These are phyloP conservation scores for Thalassoma bifasciatum DNA, from an alignment of 2,113 vertebrate species.

Conservation along the genomic window DNA sequence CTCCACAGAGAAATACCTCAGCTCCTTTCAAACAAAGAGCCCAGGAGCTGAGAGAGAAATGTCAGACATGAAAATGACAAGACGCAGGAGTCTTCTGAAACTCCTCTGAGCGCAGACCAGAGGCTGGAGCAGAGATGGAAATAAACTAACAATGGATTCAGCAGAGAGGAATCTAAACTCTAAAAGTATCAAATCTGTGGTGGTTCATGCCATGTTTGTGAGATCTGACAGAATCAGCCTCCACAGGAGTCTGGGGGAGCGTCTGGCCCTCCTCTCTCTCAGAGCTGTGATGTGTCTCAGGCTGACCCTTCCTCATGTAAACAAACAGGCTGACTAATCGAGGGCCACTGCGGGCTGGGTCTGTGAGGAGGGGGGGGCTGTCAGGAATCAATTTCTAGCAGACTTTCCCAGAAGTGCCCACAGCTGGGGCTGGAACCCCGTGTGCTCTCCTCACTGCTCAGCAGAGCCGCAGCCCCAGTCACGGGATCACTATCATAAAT, in stretches of 20 bases:
- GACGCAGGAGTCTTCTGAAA: constrained; percentile 23
- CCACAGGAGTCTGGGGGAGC: constrained; percentile 23
- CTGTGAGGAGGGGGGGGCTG: constrained; percentile 3
- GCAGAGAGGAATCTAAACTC: too few relatives aligned
- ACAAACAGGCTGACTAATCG: constrained; percentile 51
- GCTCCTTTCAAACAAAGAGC: neutral
- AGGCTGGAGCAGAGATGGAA: neutral
- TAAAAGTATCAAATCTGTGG: too few relatives aligned
- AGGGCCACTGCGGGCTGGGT: neutral
- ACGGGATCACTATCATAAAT: constrained; percentile 63
- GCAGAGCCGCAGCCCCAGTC: constrained; percentile 40
- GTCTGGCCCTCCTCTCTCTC: constrained; percentile 17
- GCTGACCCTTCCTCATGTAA: constrained; percentile 46
- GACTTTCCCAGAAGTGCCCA: constrained; percentile 41
- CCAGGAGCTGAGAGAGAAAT: constrained; percentile 26
- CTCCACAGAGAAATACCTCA: constrained; percentile 4
- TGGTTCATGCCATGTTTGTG: constrained; percentile 3
- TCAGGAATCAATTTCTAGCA: constrained; percentile 53
- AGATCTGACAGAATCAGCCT: neutral
- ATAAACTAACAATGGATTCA: too few relatives aligned
- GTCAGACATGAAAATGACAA: constrained; percentile 40
- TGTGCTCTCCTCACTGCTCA: constrained; percentile 23
- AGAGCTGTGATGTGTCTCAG: constrained; percentile 32
- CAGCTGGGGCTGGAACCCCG: constrained; percentile 23
- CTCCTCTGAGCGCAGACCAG: neutral